phyloP scores from a whole-genome alignment of 2,113 vertebrate species.

The Aegotheles bennettii region DNA sequence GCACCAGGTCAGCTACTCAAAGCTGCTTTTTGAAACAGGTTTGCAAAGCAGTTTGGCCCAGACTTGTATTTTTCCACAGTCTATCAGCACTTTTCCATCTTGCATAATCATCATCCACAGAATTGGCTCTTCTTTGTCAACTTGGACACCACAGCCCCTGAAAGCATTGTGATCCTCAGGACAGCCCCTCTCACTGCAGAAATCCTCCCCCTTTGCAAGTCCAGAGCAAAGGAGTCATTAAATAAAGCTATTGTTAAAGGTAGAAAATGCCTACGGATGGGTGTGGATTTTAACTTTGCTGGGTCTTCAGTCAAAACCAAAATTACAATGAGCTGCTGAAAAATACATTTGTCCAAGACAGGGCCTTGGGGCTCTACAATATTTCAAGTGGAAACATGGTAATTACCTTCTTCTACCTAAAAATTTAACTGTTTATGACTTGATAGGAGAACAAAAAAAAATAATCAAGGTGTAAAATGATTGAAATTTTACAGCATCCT shows the following conservation, averaged over 20 bases:
- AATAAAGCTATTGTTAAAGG: conserved; percentile 6
- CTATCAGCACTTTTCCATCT: conserved; percentile 36
- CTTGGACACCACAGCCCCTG: neutral
- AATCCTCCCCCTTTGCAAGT: neutral
- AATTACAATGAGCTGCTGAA: conserved; percentile 53
- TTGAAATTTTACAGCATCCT: neutral
- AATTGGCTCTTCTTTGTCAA: neutral
- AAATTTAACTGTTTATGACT: neutral
- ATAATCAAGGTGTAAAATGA: neutral
- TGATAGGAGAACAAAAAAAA: neutral
- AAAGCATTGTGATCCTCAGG: neutral
- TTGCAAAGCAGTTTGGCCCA: neutral
- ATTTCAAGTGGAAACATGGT: conserved; percentile 27
- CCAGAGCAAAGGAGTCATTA: neutral
- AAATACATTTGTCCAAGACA: conserved; percentile 37
- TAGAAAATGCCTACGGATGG: neutral
- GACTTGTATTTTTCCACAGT: conserved; percentile 20
- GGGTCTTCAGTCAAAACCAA: conserved; percentile 22
- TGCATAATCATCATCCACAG: neutral
- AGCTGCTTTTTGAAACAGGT: neutral
- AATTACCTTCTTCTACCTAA: conserved; percentile 9
- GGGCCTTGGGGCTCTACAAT: neutral
- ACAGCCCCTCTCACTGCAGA: neutral
- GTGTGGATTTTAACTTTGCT: conserved; percentile 5
- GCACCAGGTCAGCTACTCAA: neutral